Evolutionary conservation across 2,113 vertebrate species (phyloP), one percentile per base, ranked within the genome.

Genomic region (Pholis gunnellus): DNA sequence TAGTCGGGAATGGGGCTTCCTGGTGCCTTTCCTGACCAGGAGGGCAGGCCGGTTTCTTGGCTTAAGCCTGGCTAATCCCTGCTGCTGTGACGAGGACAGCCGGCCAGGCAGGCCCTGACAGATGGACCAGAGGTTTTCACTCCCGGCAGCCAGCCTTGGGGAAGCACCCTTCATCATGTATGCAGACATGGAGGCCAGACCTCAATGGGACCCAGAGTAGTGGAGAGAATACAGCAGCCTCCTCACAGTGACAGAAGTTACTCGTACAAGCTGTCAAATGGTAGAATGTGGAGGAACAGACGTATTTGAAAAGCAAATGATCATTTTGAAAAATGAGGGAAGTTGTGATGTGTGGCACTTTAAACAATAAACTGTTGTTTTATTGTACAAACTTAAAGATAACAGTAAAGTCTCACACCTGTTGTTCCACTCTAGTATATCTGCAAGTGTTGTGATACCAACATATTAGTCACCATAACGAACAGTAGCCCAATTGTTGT

Each of bases 1-100:
- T 82, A 74, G 84, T 75, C 20, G 46, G 73, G 63, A 87, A 72
- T 2, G 50, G 82, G 70, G 66, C 85, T 82, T 83, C 87, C 87
- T 91, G 75, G 2, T 87, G 76, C 78, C 77, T 79, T 38, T 76
- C 78, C 72, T 63, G 70, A 83, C 84, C 83, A 80, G 75, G 22
- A 76, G 68, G 71, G 59, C 79, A 89, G 81, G 71, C 72, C 82
- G 87, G 74, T 91, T 92, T 89, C 92, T 94, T 91, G 90, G 83
- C 86, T 94, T 93, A 93, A 94, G 82, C 80, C 72, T 27, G 79
- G 79, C 65, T 94, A 95, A 95, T 95, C 93, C 89, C 72, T 70
- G 79, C 88, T 82, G 85, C 91, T 89, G 64, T 66, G 81, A 83
- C 81, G 87, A 85, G 85, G 74, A 83, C 82, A 88, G 86, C 70